Evolutionary conservation across 2,113 vertebrate genomes (phyloP).

Genomic region (Malaclemys terrapin): DNA sequence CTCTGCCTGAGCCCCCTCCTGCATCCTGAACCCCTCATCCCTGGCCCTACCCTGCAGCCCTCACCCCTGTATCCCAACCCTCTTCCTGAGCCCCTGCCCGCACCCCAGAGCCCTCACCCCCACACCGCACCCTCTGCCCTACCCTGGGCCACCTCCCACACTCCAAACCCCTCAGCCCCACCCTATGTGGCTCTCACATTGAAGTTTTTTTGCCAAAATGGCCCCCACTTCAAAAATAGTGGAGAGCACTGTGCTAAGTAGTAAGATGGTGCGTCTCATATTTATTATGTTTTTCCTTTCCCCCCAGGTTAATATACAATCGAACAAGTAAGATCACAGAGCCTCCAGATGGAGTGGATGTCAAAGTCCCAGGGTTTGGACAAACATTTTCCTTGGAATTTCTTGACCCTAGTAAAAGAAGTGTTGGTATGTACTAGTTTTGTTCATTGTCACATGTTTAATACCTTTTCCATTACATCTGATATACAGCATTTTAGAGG

Average conservation of each 20-base stretch:
- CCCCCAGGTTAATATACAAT: slow-evolving; percentile 91
- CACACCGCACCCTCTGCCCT: no score
- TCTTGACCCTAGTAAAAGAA: slow-evolving; percentile 94
- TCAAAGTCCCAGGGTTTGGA: slow-evolving; percentile 94
- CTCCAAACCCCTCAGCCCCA: no score
- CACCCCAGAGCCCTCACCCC: no score
- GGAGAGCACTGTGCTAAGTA: background rate
- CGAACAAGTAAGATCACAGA: slow-evolving; percentile 84
- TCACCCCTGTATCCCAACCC: no score
- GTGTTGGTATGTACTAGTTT: slow-evolving; percentile 85
- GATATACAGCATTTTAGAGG: background rate
- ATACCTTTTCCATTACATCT: background rate
- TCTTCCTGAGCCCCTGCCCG: no score
- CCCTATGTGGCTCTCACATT: no score
- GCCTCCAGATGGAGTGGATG: slow-evolving; percentile 90
- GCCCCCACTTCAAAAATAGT: no score
- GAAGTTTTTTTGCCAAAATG: no score
- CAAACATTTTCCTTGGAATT: slow-evolving; percentile 92
- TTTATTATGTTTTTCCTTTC: background rate
- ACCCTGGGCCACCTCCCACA: no score
- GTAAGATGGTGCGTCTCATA: background rate
- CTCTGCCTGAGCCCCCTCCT: no score
- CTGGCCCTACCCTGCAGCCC: no score
- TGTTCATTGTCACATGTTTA: background rate
- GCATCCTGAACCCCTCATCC: no score